Percentiles rank a stretch among this genome's conserved stretches.
Conservation (phyloP, 2,113 vertebrate species). For the Antennarius striatus region DNA sequence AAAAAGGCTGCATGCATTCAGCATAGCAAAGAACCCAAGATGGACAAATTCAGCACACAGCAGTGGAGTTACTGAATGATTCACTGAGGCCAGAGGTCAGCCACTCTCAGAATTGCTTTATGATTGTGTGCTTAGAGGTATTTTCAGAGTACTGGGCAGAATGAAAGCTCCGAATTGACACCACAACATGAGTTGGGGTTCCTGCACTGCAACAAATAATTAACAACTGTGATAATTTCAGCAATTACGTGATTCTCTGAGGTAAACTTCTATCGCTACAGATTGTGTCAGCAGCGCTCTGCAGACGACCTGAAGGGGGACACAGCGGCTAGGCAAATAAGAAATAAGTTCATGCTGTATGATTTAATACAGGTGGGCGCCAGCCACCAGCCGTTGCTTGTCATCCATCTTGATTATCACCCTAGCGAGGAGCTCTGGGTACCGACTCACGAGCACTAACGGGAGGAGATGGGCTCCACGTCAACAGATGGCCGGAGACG, state of each 20-base stretch:
- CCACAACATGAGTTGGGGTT: neutral
- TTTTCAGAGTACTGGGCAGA: constrained; percentile 37
- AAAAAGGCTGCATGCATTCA: constrained; percentile 25
- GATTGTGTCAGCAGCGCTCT: constrained; percentile 1
- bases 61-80: constrained; percentile 48
- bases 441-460: constrained; percentile 18
- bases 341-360: neutral
- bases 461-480: constrained; percentile 12
- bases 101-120: constrained; percentile 50
- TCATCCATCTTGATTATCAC: constrained; percentile 48
- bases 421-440: constrained; percentile 1
- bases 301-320: neutral
- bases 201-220: constrained; percentile 5
- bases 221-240: constrained; percentile 12
- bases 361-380: constrained; percentile 24
- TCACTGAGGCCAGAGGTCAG: constrained; percentile 43
- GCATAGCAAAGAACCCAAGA: neutral
- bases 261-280: neutral
- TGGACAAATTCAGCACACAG: constrained; percentile 28
- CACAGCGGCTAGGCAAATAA: neutral
- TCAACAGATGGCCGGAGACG: constrained; percentile 46
- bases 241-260: neutral
- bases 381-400: constrained; percentile 19
- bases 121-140: constrained; percentile 53
- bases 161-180: constrained; percentile 27